Evolutionary conservation across 2,113 vertebrate genomes (phyloP).

Genomic region (Enhydra lutris): DNA sequence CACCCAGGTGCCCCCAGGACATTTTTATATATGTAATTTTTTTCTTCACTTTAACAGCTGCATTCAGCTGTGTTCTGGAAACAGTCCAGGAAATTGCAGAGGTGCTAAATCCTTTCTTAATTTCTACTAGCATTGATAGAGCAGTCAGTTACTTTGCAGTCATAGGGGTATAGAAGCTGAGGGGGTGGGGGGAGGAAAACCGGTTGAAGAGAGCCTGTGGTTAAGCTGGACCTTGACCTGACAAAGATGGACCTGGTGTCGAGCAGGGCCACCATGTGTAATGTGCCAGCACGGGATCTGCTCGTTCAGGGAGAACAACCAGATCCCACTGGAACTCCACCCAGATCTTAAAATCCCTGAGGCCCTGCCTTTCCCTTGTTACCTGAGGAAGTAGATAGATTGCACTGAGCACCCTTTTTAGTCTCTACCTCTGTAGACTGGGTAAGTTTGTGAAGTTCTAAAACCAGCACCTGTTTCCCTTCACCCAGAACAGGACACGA

Average conservation of each 20-base stretch:
- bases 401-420: background rate
- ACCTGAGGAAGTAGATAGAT: too few species aligned
- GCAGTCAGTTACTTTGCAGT: background rate
- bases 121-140: background rate
- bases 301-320: background rate
- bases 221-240: background rate
- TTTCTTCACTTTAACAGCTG: background rate
- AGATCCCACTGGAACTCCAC: background rate
- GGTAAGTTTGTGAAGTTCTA: background rate
- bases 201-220: background rate
- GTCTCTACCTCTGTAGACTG: background rate
- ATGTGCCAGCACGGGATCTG: background rate
- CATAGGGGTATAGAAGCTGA: background rate
- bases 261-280: too few species aligned
- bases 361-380: background rate
- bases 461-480: background rate
- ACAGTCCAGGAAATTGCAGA: background rate
- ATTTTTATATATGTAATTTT: background rate
- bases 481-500: background rate
- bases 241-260: too few species aligned
- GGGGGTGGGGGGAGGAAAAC: background rate
- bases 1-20: background rate
- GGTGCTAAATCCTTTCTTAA: background rate
- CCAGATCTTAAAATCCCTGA: fast-evolving
- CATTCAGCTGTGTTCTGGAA: background rate